Evolutionary conservation across 2,113 vertebrate species (phyloP), one percentile per base, ranked within the genome.

Genomic region (Misgurnus anguillicaudatus): DNA sequence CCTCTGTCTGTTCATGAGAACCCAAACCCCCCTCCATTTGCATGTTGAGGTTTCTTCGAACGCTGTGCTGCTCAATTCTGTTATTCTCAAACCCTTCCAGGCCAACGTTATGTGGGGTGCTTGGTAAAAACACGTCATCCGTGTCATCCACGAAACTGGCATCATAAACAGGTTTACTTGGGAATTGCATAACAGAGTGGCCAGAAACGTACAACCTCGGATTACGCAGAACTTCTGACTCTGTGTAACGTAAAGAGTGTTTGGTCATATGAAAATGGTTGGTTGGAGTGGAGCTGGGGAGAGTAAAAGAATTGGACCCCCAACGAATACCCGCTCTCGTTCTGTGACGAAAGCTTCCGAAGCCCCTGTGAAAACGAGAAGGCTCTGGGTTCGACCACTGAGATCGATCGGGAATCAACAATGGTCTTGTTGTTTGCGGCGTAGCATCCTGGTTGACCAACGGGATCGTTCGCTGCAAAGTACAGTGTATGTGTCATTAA

Each of bases 401-500:
- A 42, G 89, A 85, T 21, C 86, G 75, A 3, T 90, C 89, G 75
- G 87, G 45, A 47, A 87, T 87, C 65, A 58, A 77, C 71, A 82
- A 63, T 0, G 87, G 85, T 61, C 75, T 82, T 17, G 2, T 60
- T 1, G 71, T 39, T 65, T 24, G 4, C 0, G 3, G 60, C 42
- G 79, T 70, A 4, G 84, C 89, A 9, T 80, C 39, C 84, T 88
- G 75, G 36, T 14, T 60, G 16, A 48, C 24, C 58, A 61, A 62
- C 19, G 45, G 41, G 6, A 79, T 55, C 1, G 6, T 19, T 55
- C 71, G 79, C 39, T 74, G 79, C 16, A 39, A 47, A 75, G 17
- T 19, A 53, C 4, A 84, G 62, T 17, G 14, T 21, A 47, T 39
- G 8, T 47, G 38, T 47, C 14, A 55, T 55, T 16, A 19, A n/a